Percentiles rank a stretch among this genome's conserved stretches.
These are phyloP conservation scores for Speoplatyrhinus poulsoni DNA, from an alignment of 2,113 vertebrate genomes.

Conservation along the genomic window DNA sequence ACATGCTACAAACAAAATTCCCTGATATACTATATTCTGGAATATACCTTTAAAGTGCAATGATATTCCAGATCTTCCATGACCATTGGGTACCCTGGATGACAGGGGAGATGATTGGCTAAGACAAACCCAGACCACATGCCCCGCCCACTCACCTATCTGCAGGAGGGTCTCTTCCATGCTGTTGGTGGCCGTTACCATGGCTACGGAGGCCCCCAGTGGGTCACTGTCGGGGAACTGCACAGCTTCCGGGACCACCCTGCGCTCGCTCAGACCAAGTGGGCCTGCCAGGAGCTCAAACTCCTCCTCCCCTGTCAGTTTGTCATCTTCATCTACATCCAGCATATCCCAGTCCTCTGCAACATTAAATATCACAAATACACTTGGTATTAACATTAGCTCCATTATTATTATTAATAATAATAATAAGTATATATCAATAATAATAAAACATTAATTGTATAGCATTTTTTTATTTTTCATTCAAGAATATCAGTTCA, in stretches of 20 bases:
- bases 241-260: constrained; percentile 91
- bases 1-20: no score
- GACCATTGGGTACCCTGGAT: neutral
- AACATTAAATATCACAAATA: constrained; percentile 4
- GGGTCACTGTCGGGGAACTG: constrained; percentile 97
- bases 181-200: constrained; percentile 97
- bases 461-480: no score
- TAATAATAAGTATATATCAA: no score
- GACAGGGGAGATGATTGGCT: neutral
- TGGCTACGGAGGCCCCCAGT: constrained; percentile 91
- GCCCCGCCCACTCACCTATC: constrained; percentile 80
- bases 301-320: constrained; percentile 94
- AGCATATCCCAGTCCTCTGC: constrained; percentile 99
- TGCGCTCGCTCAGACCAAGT: constrained; percentile 88
- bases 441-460: no score
- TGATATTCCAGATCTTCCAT: no score
- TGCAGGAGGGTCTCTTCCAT: constrained; percentile 98
- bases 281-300: constrained; percentile 93
- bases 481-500: no score
- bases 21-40: no score
- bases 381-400: no score
- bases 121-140: neutral
- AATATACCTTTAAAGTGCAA: no score
- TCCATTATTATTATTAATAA: no score
- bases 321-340: constrained; percentile 93